These are phyloP conservation scores for Umimayanthus chanpuru DNA, from an alignment of 92 coral and sea anemone species.

Conservation along the genomic window DNA sequence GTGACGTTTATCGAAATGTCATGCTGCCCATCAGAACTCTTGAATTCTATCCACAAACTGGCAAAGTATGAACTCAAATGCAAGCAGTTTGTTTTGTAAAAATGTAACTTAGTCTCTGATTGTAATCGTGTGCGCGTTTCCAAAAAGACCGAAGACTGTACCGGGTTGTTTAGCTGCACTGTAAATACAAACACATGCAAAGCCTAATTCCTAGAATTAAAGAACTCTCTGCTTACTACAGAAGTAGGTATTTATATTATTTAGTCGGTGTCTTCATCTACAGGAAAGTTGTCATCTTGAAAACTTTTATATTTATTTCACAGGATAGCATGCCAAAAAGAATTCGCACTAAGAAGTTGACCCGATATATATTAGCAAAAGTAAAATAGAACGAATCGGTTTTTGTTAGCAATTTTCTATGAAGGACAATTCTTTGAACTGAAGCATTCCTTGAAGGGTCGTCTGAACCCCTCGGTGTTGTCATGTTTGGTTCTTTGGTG, in stretches of 20 bases:
- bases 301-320: too few relatives aligned
- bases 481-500: too few relatives aligned
- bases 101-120: background rate
- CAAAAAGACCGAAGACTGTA: background rate
- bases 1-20: slow-evolving; percentile 29
- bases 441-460: too few relatives aligned
- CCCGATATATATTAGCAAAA: too few relatives aligned
- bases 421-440: background rate
- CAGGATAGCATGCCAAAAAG: too few relatives aligned
- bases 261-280: too few relatives aligned
- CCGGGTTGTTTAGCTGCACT: background rate
- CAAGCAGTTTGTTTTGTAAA: too few relatives aligned
- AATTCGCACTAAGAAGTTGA: too few relatives aligned
- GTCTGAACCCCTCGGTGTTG: background rate
- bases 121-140: background rate
- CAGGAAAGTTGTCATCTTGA: too few relatives aligned
- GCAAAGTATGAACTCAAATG: background rate
- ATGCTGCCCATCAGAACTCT: background rate
- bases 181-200: background rate
- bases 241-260: background rate
- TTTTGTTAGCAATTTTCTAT: background rate
- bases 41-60: background rate
- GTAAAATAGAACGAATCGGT: background rate
- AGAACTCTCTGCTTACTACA: background rate
- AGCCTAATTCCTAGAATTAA: background rate